Conservation (phyloP, 2,888 invertebrate genomes). For the Pristionchus fissidentatus region DNA sequence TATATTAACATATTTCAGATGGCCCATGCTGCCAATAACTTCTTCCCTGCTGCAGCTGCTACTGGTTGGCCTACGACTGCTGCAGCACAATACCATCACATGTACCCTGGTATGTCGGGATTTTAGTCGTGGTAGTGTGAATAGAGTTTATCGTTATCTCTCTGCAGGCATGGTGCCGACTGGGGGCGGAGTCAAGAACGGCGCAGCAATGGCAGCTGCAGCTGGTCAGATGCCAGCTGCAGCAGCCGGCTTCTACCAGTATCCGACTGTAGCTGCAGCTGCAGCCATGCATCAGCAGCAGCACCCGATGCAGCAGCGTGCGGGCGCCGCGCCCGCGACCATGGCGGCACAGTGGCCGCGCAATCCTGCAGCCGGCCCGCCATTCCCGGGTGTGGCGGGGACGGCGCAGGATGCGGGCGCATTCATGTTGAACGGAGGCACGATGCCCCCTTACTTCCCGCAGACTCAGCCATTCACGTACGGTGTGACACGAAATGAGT, state of each 20-base stretch:
- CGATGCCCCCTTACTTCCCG: neutral
- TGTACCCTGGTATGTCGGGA: neutral
- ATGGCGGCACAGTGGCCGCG: neutral
- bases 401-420: neutral
- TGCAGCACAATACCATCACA: neutral
- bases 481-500: too few relatives aligned
- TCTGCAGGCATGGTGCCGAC: slow-evolving; percentile 14
- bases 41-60: neutral
- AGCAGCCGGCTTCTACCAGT: neutral
- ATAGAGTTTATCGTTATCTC: neutral
- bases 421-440: neutral
- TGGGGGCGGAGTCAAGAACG: neutral
- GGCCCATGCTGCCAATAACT: too few relatives aligned
- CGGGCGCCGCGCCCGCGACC: neutral
- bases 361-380: neutral
- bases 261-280: neutral
- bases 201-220: neutral
- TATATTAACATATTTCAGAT: too few relatives aligned
- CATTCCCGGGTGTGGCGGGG: neutral
- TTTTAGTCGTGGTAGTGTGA: neutral
- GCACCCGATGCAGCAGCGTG: slow-evolving; percentile 30
- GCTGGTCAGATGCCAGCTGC: neutral
- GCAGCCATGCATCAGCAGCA: neutral
- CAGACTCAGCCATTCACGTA: neutral
- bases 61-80: neutral